phyloP scores from a whole-genome alignment of 2,888 invertebrate species.

The Andrena camellia region DNA sequence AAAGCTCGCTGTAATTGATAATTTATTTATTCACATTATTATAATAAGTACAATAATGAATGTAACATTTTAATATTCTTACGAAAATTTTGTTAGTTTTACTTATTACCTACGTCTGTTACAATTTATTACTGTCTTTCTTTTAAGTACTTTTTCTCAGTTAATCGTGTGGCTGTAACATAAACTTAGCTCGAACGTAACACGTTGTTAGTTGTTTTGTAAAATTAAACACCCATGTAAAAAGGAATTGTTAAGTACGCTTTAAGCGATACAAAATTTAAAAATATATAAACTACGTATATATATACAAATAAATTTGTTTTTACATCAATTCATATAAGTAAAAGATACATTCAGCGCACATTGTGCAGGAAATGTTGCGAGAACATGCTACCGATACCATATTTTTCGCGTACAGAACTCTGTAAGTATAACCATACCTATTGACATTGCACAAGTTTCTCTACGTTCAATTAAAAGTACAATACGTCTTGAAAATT shows the following conservation, averaged over 20 bases:
- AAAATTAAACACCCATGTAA: conserved; percentile 18
- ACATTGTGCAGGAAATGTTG: conserved; percentile 23
- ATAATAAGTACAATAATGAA: conserved; percentile 46
- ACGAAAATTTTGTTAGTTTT: conserved; percentile 49
- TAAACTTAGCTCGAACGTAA: conserved; percentile 25
- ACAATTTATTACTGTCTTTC: conserved; percentile 35
- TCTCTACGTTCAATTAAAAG: conserved; percentile 26
- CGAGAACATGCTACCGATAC: conserved; percentile 22
- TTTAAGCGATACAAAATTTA: conserved; percentile 13
- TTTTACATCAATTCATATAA: neutral
- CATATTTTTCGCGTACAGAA: conserved; percentile 6
- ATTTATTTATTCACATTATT: conserved; percentile 54
- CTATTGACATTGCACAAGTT: conserved; percentile 37
- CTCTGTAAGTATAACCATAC: conserved; percentile 21
- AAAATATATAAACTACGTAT: conserved; percentile 29
- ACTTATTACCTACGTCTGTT: conserved; percentile 31
- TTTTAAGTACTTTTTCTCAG: conserved; percentile 52
- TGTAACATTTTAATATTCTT: conserved; percentile 40
- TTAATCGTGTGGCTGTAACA: conserved; percentile 14
- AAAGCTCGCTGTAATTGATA: conserved; percentile 16
- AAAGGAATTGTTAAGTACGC: neutral
- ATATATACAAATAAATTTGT: conserved; percentile 33
- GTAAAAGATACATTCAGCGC: conserved; percentile 17
- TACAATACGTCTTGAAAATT: conserved; percentile 31
- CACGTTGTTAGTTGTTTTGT: conserved; percentile 16